A percentile compares a stretch with the other conserved stretches of the same genome.
Conservation (phyloP, 1,140 invertebrate species). For the Drosophila mauritiana region DNA sequence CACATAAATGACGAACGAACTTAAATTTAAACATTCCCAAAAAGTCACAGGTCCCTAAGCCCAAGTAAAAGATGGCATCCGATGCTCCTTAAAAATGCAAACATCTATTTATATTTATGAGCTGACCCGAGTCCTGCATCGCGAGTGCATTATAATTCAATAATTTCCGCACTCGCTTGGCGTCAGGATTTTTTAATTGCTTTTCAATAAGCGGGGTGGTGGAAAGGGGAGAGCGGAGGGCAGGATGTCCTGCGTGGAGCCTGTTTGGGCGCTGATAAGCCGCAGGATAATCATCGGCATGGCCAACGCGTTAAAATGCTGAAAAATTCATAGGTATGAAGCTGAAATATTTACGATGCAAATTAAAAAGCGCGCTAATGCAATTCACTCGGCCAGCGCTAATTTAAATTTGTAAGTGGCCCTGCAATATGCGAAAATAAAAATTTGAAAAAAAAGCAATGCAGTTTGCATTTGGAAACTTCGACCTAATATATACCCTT, state of each 20-base stretch:
- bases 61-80: background rate
- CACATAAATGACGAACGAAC: too few relatives aligned
- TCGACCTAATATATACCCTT: background rate
- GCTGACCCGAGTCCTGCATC: conserved; percentile 20
- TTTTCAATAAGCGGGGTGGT: conserved; percentile 72
- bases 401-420: conserved; percentile 79
- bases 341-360: conserved; percentile 70
- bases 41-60: background rate
- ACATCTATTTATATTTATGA: conserved; percentile 80
- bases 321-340: conserved; percentile 55
- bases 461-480: background rate
- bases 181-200: conserved; percentile 78
- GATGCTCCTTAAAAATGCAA: conserved; percentile 47
- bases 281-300: conserved; percentile 67
- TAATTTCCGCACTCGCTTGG: conserved; percentile 67
- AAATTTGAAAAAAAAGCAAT: conserved; percentile 6
- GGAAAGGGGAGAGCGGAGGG: background rate
- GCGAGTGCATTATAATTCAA: conserved; percentile 76
- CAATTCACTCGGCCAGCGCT: conserved; percentile 57
- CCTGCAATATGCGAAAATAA: conserved; percentile 25
- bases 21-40: too few relatives aligned
- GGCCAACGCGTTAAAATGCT: conserved; percentile 74
- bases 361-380: conserved; percentile 73
- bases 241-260: conserved; percentile 14
- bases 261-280: conserved; percentile 61